Evolutionary conservation across 2,797 vertebrate species (phyloP), one percentile per base, ranked within the genome.

Genomic region (Myripristis murdjan): DNA sequence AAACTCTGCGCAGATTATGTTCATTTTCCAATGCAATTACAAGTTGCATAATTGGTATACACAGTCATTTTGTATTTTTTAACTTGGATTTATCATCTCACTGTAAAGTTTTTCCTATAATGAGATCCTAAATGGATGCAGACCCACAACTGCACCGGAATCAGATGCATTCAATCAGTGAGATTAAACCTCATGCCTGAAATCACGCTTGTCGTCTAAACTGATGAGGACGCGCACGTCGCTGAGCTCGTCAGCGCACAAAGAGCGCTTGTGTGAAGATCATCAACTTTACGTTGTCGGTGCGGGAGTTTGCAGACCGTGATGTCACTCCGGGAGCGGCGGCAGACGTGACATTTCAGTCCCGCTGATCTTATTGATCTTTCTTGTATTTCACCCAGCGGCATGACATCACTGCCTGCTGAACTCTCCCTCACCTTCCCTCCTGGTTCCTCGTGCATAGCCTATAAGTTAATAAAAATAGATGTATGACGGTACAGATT

Each of bases 341-440:
- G 65, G 82, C 73, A 79, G 67, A 77, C 66, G 4, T 64, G 56
- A 67, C 62, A 62, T 83, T 73, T 49, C 66, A 73, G 43, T 24
- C 23, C 35, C 14, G 57, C 60, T 77, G 54, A 89, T 82, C 73
- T 80, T 75, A 87, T 78, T 87, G 83, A 83, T 87, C 73, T 70
- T 46, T 75, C 63, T 61, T 72, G 52, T 84, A 70, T 91, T 90
- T 81, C 76, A 79, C 67, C 47, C 11, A 2, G 44, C 15, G n/a
- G 31, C 6, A 62, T 87, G 70, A 86, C 79, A 84, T 87, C 85
- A 78, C 74, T 49, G 61, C 64, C 77, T 80, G 66, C 62, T 92
- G 55, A 91, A 92, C 91, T 90, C 84, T 83, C 65, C 75, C 63
- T 92, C 87, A 89, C 87, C 87, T 90, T 70, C 76, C n/a, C 59